These are phyloP conservation scores for Trichonephila clavata DNA, from an alignment of 1,140 invertebrate species.

Conservation along the genomic window DNA sequence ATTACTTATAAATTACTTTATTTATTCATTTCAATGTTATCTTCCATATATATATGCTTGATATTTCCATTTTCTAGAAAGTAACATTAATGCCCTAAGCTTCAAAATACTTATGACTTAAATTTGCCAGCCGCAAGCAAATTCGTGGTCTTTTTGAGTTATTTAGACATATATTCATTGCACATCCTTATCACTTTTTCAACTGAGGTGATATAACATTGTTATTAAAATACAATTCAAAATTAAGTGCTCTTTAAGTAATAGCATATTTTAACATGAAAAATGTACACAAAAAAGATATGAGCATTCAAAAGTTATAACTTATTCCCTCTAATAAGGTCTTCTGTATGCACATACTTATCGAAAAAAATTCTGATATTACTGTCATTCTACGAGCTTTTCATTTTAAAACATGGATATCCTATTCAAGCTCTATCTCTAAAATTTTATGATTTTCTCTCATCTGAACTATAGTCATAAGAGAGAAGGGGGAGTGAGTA, in stretches of 20 bases:
- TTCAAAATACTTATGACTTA: too few relatives aligned
- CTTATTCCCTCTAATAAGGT: conserved; percentile 22
- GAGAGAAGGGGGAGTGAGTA: neutral
- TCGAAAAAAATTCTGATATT: neutral
- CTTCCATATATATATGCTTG: too few relatives aligned
- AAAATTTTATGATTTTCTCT: conserved; percentile 43
- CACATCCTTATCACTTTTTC: too few relatives aligned
- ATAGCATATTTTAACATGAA: neutral
- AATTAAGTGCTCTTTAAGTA: neutral
- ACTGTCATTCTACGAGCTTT: neutral
- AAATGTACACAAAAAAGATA: neutral
- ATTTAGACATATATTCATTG: neutral
- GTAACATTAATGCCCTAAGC: too few relatives aligned
- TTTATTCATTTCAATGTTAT: too few relatives aligned
- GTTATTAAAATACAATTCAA: neutral
- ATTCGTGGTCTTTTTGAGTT: neutral
- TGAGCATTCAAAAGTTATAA: neutral
- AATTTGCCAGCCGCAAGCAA: neutral
- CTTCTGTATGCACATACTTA: conserved; percentile 44
- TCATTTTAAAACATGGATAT: conserved; percentile 19
- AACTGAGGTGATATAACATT: too few relatives aligned
- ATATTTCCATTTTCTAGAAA: too few relatives aligned
- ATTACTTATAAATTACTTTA: too few relatives aligned
- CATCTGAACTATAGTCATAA: neutral
- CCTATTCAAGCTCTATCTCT: conserved; percentile 27